phyloP scores from a whole-genome alignment of 1,140 invertebrate species.

The Acarapis woodi region DNA sequence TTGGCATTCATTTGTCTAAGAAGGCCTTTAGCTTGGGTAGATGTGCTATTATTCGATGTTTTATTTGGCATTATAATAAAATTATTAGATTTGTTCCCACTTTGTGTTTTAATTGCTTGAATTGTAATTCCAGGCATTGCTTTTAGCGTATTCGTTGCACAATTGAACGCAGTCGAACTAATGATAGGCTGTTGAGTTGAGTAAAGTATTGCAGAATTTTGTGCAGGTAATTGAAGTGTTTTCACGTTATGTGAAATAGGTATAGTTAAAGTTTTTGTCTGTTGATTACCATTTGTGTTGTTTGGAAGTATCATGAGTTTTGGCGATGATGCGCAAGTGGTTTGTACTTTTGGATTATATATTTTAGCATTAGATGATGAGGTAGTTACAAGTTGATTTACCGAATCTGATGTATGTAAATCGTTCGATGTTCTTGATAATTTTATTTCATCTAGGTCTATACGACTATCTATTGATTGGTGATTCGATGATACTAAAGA shows the following conservation, averaged over 20 bases:
- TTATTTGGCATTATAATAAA: too few relatives aligned
- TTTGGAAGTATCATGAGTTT: background rate
- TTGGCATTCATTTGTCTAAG: too few relatives aligned
- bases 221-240: background rate
- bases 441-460: background rate
- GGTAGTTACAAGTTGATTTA: background rate
- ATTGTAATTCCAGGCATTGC: conserved; percentile 1
- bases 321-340: background rate
- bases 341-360: background rate
- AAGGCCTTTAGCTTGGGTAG: too few relatives aligned
- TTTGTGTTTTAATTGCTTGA: conserved; percentile 4
- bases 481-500: too few relatives aligned
- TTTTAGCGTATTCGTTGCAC: background rate
- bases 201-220: background rate
- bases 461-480: too few relatives aligned
- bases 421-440: background rate
- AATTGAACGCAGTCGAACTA: background rate
- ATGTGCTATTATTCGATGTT: too few relatives aligned
- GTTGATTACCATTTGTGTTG: background rate
- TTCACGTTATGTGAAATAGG: conserved; percentile 3
- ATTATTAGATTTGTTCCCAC: too few relatives aligned
- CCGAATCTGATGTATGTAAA: background rate
- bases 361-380: background rate
- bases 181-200: background rate
- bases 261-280: conserved; percentile 3